Evolutionary conservation across 2,797 vertebrate species (phyloP).

Genomic region (Acanthurus tractus): DNA sequence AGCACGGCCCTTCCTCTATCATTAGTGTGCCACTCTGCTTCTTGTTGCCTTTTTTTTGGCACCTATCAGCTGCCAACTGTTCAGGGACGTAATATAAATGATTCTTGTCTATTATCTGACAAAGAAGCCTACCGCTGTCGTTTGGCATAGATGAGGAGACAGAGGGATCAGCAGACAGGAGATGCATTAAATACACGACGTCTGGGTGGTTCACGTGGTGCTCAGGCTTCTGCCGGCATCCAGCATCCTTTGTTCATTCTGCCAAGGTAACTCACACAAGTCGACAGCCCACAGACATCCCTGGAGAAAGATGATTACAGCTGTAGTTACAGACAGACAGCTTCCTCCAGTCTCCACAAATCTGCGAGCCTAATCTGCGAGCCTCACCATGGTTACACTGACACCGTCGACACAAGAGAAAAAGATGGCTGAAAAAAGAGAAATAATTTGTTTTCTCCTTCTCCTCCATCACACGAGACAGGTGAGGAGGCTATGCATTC

Average conservation of each 20-base stretch:
- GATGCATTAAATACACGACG: slow-evolving; percentile 40
- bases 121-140: slow-evolving; percentile 40
- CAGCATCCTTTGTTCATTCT: slow-evolving; percentile 54
- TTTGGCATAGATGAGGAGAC: slow-evolving; percentile 38
- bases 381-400: slow-evolving; percentile 55
- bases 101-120: slow-evolving; percentile 46
- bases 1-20: background rate
- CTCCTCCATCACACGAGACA: slow-evolving; percentile 58
- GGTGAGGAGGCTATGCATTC: slow-evolving; percentile 49
- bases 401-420: slow-evolving; percentile 21
- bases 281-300: slow-evolving; percentile 40
- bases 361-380: slow-evolving; percentile 26
- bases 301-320: slow-evolving; percentile 58
- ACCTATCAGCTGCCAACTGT: slow-evolving; percentile 25
- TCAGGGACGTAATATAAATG: slow-evolving; percentile 32
- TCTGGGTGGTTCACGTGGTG: slow-evolving; percentile 41
- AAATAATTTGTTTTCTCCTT: slow-evolving; percentile 62
- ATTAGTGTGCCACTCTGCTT: slow-evolving; percentile 16
- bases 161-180: slow-evolving; percentile 30
- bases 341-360: slow-evolving; percentile 19
- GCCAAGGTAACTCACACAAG: slow-evolving; percentile 57
- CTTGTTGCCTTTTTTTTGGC: slow-evolving; percentile 23
- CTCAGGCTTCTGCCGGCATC: slow-evolving; percentile 46
- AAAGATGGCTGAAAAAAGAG: slow-evolving; percentile 19
- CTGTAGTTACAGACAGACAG: slow-evolving; percentile 52